Percentiles rank a stretch among this genome's conserved stretches.
These are phyloP conservation scores for Troides helena DNA, from an alignment of 2,888 invertebrate species.

Conservation along the genomic window DNA sequence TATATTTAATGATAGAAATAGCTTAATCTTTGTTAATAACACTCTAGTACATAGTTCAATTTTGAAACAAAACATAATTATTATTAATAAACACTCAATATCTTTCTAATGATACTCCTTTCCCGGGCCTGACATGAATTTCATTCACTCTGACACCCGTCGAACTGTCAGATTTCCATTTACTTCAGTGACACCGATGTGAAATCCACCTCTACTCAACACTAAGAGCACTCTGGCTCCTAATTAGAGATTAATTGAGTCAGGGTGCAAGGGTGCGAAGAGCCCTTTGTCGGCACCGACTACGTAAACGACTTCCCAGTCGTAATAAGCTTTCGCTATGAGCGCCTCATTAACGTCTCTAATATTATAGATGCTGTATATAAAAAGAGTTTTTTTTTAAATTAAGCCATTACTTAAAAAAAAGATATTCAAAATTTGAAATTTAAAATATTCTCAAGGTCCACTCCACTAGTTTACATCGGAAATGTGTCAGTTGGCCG, in stretches of 20 bases:
- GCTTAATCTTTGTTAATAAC: not conserved
- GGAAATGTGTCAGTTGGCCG: conserved; percentile 57
- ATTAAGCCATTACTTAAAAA: conserved; percentile 26
- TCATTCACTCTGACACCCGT: conserved; percentile 50
- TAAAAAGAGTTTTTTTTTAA: not conserved
- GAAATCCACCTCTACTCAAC: conserved; percentile 69
- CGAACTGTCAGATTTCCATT: conserved; percentile 71
- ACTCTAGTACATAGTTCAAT: not conserved
- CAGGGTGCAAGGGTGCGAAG: conserved; percentile 51
- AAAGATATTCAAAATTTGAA: conserved; percentile 38
- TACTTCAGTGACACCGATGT: conserved; percentile 67
- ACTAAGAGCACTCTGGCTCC: conserved; percentile 74
- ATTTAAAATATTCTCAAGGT: conserved; percentile 44
- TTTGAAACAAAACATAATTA: not conserved
- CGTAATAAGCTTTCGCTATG: conserved; percentile 4
- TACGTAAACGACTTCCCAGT: conserved; percentile 14
- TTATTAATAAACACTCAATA: conserved; percentile 10
- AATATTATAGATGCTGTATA: not conserved
- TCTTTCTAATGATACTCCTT: not conserved
- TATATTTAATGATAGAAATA: not conserved
- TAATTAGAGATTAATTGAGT: conserved; percentile 79
- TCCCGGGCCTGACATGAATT: conserved; percentile 57
- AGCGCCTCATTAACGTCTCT: conserved; percentile 9
- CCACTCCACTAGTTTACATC: conserved; percentile 39
- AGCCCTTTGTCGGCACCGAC: conserved; percentile 56